Conservation (phyloP, 2,797 vertebrate genomes). For the Xenopus petersii region DNA sequence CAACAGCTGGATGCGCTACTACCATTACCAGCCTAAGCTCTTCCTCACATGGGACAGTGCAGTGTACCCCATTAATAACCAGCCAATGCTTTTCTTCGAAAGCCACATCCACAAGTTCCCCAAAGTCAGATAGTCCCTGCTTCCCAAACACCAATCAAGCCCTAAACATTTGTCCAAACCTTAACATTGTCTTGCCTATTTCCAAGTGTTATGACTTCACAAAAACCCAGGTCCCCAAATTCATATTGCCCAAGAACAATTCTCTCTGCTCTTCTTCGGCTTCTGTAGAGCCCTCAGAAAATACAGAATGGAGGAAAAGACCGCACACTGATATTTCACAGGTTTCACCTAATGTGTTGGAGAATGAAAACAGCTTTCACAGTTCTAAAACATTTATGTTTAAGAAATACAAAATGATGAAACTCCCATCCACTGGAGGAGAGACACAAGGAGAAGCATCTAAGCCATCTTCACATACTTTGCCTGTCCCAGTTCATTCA, state of each 20-base stretch:
- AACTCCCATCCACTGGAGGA: slow-evolving; percentile 32
- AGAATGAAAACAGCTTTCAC: slow-evolving; percentile 59
- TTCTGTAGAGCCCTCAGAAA: neutral
- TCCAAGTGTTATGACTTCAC: neutral
- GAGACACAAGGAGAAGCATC: neutral
- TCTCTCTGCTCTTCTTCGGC: neutral
- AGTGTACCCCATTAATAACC: too few species aligned
- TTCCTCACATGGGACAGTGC: neutral
- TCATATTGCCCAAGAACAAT: neutral
- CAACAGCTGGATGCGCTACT: neutral
- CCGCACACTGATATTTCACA: rapidly evolving
- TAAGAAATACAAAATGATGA: slow-evolving; percentile 65
- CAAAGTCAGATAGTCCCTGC: too few species aligned
- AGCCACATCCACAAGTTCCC: too few species aligned
- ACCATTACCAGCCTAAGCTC: neutral
- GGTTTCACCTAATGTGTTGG: neutral
- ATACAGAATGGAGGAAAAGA: neutral
- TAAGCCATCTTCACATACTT: neutral
- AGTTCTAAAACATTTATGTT: slow-evolving; percentile 66
- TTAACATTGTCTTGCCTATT: neutral
- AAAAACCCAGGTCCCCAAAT: neutral
- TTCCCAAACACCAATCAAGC: too few species aligned
- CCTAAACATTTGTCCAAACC: neutral
- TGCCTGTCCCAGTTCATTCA: neutral
- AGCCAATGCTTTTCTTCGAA: too few species aligned